Conservation (phyloP, 2,888 invertebrate genomes). For the Drosophila infuscata region DNA sequence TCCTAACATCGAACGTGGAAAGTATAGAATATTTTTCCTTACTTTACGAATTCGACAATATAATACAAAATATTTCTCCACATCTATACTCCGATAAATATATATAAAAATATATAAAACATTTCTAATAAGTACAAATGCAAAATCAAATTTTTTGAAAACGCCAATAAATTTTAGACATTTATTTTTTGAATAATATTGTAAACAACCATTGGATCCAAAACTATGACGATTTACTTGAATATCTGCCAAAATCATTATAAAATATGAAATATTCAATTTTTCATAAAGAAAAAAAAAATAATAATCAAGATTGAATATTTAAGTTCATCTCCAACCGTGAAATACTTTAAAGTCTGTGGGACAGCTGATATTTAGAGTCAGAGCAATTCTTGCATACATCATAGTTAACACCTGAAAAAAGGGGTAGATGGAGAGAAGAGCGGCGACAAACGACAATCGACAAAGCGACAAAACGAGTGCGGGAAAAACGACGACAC, state of each 20-base stretch:
- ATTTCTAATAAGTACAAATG: not conserved
- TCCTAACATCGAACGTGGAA: not conserved
- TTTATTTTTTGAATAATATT: not conserved
- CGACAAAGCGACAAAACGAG: constrained; percentile 19
- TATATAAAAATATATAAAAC: not conserved
- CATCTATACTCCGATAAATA: not conserved
- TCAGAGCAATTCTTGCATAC: not conserved
- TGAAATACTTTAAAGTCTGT: not conserved
- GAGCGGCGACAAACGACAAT: not conserved
- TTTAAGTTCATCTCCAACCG: not conserved
- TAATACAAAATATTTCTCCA: not conserved
- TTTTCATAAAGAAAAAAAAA: not conserved
- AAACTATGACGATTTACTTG: not conserved
- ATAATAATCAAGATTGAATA: no score
- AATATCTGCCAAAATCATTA: not conserved
- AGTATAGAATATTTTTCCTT: not conserved
- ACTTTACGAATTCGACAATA: no score
- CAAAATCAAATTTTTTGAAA: not conserved
- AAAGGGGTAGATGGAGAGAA: not conserved
- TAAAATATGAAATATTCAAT: not conserved
- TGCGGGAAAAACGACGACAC: constrained; percentile 43
- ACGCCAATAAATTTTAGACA: not conserved
- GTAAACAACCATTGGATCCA: not conserved
- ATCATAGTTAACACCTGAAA: not conserved
- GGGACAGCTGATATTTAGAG: not conserved